Base-by-base conservation (phyloP, 1,140 invertebrate species). In the Drusus annulatus region DNA sequence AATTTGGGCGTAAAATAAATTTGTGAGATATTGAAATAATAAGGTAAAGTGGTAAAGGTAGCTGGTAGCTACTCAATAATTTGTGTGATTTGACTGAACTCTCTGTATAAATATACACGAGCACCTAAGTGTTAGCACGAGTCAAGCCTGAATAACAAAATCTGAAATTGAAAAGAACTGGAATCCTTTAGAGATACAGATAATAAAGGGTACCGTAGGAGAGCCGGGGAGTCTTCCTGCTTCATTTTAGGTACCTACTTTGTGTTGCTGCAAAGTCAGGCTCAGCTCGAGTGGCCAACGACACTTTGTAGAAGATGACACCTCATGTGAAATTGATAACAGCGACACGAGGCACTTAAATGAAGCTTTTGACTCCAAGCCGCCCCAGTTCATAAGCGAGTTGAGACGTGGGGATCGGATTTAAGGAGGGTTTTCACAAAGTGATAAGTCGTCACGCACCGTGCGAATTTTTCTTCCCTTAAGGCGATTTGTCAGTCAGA, bases 161-260 rank as follows among this genome's bases (percentile, higher is more conserved):
- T 60, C 36, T 58, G 6, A 16, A 69, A 28, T 60, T 54, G 23
- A 56, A 58, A 50, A 28, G 31, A 76, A 23, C 28, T 25, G 60
- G 28, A 56, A 52, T 56, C 60, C n/a, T 60, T 65, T 76, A 56
- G 16, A 58, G 28, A 76, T 28, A 36, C 21, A 68, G 23, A 62
- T 60, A 76, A 76, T 62, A 45, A 50, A 60, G 23, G 21, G 4
- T 15, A 15, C 23, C 56, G 60, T 52, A 62, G 23, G 86, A 87
- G 87, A 87, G 86, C 84, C 85, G 85, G 85, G 87, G 86, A 86
- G 86, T 86, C 87, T 86, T 87, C 88, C 87, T 85, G 84, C 84
- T 86, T 85, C 84, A 87, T 87, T 86, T 86, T 54, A 25, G 69
- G 50, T 54, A 16, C 45, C 69, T 51, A 73, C 21, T 23, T 19